A percentile compares a stretch with the other conserved stretches of the same genome.
Evolutionary conservation across 2,888 invertebrate genomes (phyloP).

Genomic region (Aphelenchoides bicaudatus): DNA sequence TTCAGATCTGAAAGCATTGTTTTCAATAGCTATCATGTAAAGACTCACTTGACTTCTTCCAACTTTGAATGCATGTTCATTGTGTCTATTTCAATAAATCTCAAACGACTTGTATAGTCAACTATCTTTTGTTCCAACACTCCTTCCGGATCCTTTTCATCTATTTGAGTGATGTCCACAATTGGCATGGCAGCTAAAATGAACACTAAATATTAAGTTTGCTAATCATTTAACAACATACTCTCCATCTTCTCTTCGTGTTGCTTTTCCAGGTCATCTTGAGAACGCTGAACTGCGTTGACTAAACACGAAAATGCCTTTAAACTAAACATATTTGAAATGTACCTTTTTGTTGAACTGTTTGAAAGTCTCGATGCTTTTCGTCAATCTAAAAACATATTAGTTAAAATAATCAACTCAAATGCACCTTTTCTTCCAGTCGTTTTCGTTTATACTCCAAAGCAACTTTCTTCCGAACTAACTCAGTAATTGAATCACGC

Average conservation of each 20-base stretch:
- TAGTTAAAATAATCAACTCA: too few species aligned
- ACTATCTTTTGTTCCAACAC: slow-evolving; percentile 3
- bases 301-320: too few species aligned
- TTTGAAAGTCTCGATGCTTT: background rate
- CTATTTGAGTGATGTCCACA: slow-evolving; percentile 4
- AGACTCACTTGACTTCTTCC: slow-evolving; percentile 1
- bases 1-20: background rate
- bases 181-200: slow-evolving; percentile 7
- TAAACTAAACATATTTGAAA: too few species aligned
- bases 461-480: slow-evolving; percentile 23
- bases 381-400: slow-evolving; percentile 1
- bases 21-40: background rate
- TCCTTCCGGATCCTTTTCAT: slow-evolving; percentile 10
- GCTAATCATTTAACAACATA: background rate
- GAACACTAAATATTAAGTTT: background rate
- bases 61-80: background rate
- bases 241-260: slow-evolving; percentile 8
- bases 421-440: slow-evolving; percentile 21
- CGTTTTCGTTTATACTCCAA: slow-evolving; percentile 21
- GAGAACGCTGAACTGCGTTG: background rate
- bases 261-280: background rate
- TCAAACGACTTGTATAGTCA: background rate
- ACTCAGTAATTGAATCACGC: slow-evolving; percentile 20
- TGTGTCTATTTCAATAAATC: background rate
- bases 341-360: too few species aligned